These are phyloP conservation scores for Chaetorhynchus papuensis DNA, from an alignment of 2,113 vertebrate genomes.

Conservation along the genomic window DNA sequence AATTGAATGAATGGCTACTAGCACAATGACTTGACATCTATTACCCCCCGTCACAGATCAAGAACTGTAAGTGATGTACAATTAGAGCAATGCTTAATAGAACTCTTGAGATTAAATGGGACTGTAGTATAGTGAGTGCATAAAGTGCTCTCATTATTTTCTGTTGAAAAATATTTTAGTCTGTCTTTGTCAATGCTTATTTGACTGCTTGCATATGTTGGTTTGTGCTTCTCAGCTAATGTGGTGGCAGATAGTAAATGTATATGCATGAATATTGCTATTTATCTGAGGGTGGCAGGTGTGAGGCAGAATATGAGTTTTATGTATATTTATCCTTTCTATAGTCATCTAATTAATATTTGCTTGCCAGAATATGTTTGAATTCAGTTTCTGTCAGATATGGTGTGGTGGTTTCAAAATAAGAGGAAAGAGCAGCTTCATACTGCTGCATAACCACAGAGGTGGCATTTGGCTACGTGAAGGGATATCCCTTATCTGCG, in stretches of 20 bases:
- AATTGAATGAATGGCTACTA: background rate
- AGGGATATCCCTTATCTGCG: background rate
- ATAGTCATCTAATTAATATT: background rate
- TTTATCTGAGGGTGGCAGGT: background rate
- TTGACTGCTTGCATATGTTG: background rate
- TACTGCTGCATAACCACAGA: background rate
- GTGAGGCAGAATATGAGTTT: background rate
- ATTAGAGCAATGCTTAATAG: background rate
- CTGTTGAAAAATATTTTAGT: background rate
- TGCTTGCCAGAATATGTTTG: background rate
- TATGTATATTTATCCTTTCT: background rate
- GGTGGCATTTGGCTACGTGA: background rate
- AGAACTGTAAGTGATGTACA: background rate
- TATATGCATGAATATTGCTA: background rate
- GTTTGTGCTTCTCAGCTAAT: background rate
- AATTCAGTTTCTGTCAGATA: background rate
- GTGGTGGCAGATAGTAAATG: background rate
- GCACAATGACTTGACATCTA: background rate
- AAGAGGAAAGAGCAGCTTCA: background rate
- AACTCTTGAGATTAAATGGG: background rate
- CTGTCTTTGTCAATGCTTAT: background rate
- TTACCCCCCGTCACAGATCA: constrained; percentile 7
- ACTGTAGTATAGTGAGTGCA: background rate
- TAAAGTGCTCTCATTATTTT: background rate
- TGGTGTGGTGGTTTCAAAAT: background rate